Evolutionary conservation across 2,797 vertebrate species (phyloP), one percentile per base, ranked within the genome.

Genomic region (Picus viridis): DNA sequence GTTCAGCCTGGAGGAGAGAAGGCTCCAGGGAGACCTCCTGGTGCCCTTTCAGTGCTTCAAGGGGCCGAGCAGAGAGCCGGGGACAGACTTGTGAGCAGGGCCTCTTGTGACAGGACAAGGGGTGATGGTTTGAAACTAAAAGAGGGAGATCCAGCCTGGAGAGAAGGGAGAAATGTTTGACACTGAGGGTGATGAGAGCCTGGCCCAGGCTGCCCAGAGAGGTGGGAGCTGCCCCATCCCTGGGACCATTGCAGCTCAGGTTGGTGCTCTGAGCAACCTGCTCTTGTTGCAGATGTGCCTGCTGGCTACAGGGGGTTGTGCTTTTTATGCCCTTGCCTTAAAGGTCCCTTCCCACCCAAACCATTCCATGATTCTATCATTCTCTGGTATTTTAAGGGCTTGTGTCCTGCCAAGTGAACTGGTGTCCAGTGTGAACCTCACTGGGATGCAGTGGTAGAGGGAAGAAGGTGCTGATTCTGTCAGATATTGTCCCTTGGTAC

Each of bases 401-500:
- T 72, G 26, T 11, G 16, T 29, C 6, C 73, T 74, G 84, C 69
- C 69, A 4, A 8, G 63, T 0, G 4, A 26, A 73, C 45, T 30
- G 30, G 34, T 51, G 62, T 43, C 64, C 23, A 3, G 32, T 2
- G 12, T 27, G 58, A 53, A 17, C 2, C n/a, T 26, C 16, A 0
- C 17, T 16, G 62, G 41, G 5, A 26, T 56, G 83, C 32, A 43
- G 10, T 70, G 63, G 76, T 34, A 27, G 7, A 8, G 58, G 58
- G 19, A 68, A 70, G 41, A 34, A 4, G 32, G 9, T 36, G 56
- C 59, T 13, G 13, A 13, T 8, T 30, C 47, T 62, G 58, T 59
- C 0, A 2, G 19, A 16, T 64, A 17, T 79, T 11, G 0, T 29
- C 49, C 80, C 10, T 0, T 3, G 47, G 85, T 47, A 5, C 58